A percentile compares a stretch with the other conserved stretches of the same genome.
phyloP scores from a whole-genome alignment of 2,113 vertebrate species.

The Burhinus oedicnemus region DNA sequence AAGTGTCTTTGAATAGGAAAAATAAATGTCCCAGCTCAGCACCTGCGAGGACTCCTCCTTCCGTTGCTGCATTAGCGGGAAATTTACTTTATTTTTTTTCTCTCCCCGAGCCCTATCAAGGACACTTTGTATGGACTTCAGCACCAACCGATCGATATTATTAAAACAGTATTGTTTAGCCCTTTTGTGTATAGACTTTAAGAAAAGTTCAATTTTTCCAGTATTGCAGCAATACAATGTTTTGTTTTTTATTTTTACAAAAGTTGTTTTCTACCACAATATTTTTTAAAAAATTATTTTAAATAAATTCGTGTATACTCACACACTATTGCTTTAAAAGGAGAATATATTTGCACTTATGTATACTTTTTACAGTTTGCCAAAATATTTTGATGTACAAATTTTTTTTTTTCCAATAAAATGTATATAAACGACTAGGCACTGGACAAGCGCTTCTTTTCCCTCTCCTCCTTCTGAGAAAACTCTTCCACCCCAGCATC shows the following conservation, averaged over 20 bases:
- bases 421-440: conserved; percentile 82
- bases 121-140: conserved; percentile 37
- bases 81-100: not conserved
- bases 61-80: not conserved
- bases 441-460: not conserved
- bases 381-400: conserved; percentile 86
- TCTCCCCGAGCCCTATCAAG: not conserved
- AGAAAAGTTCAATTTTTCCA: conserved; percentile 28
- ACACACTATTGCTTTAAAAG: conserved; percentile 87
- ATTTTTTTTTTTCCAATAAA: conserved; percentile 87
- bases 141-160: conserved; percentile 58
- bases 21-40: conserved; percentile 26
- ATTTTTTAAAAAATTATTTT: conserved; percentile 75
- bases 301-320: conserved; percentile 81
- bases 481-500: not conserved
- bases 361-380: conserved; percentile 87
- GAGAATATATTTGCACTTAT: conserved; percentile 94
- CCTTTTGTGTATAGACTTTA: conserved; percentile 52
- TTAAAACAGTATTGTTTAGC: conserved; percentile 61
- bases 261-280: conserved; percentile 78
- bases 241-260: conserved; percentile 59
- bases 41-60: conserved; percentile 7
- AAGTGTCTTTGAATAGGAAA: conserved; percentile 39
- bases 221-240: conserved; percentile 69
- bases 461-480: not conserved